phyloP scores from a whole-genome alignment of 2,888 invertebrate genomes.

The Scaptomyza caliginosa region DNA sequence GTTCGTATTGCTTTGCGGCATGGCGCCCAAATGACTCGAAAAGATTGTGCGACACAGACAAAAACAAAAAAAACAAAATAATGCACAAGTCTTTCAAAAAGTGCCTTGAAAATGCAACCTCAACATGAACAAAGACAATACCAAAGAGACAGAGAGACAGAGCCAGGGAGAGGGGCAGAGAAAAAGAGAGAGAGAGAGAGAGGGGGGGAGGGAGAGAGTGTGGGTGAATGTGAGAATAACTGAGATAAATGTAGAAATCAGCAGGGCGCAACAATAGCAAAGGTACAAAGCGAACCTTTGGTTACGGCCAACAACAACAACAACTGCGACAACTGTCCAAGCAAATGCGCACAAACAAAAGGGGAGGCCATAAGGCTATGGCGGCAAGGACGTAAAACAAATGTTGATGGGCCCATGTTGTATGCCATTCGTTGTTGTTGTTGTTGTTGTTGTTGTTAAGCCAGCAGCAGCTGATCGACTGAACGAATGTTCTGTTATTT shows the following conservation, averaged over 20 bases:
- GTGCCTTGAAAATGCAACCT: constrained; percentile 46
- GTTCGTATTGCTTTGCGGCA: neutral
- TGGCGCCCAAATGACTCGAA: constrained; percentile 30
- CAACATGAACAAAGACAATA: constrained; percentile 17
- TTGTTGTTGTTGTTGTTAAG: constrained; percentile 31
- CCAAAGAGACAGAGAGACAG: neutral
- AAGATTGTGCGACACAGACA: constrained; percentile 24
- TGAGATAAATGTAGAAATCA: constrained; percentile 44
- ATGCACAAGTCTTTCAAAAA: constrained; percentile 40
- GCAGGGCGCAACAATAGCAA: constrained; percentile 59
- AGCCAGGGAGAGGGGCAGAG: neutral
- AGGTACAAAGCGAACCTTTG: constrained; percentile 65
- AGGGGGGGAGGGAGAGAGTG: neutral
- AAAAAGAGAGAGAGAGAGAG: neutral
- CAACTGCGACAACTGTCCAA: constrained; percentile 70
- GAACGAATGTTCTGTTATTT: constrained; percentile 10
- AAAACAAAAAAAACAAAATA: no score
- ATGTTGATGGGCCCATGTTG: constrained; percentile 64
- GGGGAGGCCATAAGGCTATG: constrained; percentile 8
- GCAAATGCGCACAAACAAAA: constrained; percentile 67
- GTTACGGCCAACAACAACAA: neutral
- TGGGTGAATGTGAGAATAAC: constrained; percentile 1
- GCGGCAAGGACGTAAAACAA: constrained; percentile 53
- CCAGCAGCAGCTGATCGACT: constrained; percentile 9
- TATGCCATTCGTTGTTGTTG: constrained; percentile 22